Conservation (phyloP, 2,113 vertebrate genomes). For the Chitala chitala region DNA sequence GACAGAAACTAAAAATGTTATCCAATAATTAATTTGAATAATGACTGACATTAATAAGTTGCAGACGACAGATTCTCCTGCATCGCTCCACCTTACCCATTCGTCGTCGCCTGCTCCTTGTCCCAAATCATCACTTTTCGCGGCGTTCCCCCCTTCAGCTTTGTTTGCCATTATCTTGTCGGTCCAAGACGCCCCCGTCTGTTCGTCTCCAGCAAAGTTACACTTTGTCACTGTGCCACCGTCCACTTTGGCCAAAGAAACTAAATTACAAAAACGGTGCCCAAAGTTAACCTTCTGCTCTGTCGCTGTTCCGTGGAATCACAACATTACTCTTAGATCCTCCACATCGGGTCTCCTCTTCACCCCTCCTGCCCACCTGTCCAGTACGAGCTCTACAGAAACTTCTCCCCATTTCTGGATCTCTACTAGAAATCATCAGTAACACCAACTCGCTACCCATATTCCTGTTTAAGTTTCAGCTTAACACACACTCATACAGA, state of each 20-base stretch:
- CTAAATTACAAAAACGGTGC: conserved; percentile 43
- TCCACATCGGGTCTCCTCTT: too few species aligned
- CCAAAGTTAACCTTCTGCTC: too few species aligned
- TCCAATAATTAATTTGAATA: neutral
- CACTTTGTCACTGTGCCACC: conserved; percentile 75
- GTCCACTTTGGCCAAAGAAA: conserved; percentile 74
- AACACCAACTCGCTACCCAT: too few species aligned
- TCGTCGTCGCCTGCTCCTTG: conserved; percentile 75
- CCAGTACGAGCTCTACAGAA: too few species aligned
- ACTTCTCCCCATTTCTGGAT: too few species aligned
- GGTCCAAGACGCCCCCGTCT: conserved; percentile 75
- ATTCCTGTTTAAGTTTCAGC: too few species aligned
- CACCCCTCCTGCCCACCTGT: too few species aligned
- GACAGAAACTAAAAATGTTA: too few species aligned
- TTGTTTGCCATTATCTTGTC: conserved; percentile 81
- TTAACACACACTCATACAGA: too few species aligned
- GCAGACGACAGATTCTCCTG: neutral
- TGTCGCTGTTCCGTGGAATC: neutral
- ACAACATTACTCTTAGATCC: too few species aligned
- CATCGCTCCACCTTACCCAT: conserved; percentile 63
- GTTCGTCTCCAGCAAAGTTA: conserved; percentile 76
- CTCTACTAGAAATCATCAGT: too few species aligned
- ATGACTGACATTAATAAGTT: neutral
- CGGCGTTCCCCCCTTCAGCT: conserved; percentile 17
- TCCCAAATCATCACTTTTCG: conserved; percentile 45